Evolutionary conservation across 2,113 vertebrate species (phyloP), one percentile per base, ranked within the genome.

Genomic region (Rhinogobius similis): DNA sequence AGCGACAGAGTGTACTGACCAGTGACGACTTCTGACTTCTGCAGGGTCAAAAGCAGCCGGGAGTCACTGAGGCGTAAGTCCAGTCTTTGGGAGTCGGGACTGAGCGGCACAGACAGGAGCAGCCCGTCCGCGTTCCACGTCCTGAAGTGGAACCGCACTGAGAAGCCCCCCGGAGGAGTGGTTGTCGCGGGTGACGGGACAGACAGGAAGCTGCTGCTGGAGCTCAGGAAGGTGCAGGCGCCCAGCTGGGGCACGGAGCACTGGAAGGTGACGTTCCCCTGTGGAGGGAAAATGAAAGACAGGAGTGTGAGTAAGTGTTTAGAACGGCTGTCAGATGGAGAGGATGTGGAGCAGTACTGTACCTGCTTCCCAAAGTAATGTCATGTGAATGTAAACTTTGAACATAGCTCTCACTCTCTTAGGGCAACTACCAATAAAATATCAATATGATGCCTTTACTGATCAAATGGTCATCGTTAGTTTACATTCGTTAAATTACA

Each of bases 191-290:
- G 92, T 13, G 94, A 92, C 0, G 95, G 95, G n/a, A 98, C 89
- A 1, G 94, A 88, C 92, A 99, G 86, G 83, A 94, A 98, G 89
- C 97, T 97, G 86, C 81, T 90, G 73, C 86, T 91, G 87, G 92
- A 68, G 77, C 91, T 97, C 76, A 94, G 74, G 70, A 99, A 99
- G 62, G 96, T 98, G 90, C 96, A 94, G 23, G 95, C 93, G 66
- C 96, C 93, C 72, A 95, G 93, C 76, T 93, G 96, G 77, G 94
- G 92, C 84, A 95, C 94, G 0, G 95, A 95, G 83, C 97, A 98
- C 27, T 94, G 95, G 94, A 98, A 99, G 63, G 96, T 98, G 87
- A 99, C 96, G 0, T 99, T 99, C 43, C 97, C 97, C 97, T 98
- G 88, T 8, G 70, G 69, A 39, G 76, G n/a, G 21, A 12, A 0